A percentile compares a stretch with the other conserved stretches of the same genome.
Evolutionary conservation across 1,140 invertebrate species (phyloP).

Genomic region (Anagrus nilaparvatae): DNA sequence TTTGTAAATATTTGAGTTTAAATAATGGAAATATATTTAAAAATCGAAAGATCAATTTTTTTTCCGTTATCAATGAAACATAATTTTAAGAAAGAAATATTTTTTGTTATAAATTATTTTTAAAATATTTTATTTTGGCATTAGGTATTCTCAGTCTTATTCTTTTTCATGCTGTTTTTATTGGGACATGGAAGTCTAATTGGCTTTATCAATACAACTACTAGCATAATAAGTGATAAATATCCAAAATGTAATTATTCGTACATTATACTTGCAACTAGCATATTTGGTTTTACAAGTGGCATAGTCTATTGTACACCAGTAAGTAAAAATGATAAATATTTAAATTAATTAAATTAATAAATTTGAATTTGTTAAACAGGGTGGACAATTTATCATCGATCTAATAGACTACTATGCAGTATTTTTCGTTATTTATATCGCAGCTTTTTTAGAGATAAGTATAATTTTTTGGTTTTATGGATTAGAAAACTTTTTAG

Average conservation of each 20-base stretch:
- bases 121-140: too few species aligned
- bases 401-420: conserved; percentile 76
- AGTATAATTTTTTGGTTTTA: conserved; percentile 65
- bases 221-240: conserved; percentile 60
- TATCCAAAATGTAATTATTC: conserved; percentile 53
- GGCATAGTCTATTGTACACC: conserved; percentile 67
- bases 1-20: background rate
- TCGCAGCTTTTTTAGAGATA: conserved; percentile 62
- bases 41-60: background rate
- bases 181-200: conserved; percentile 66
- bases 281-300: conserved; percentile 50
- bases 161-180: conserved; percentile 79
- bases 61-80: conserved; percentile 5
- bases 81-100: too few species aligned
- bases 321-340: conserved; percentile 40
- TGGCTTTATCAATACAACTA: conserved; percentile 54
- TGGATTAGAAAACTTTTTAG: conserved; percentile 61
- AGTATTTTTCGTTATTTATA: conserved; percentile 65
- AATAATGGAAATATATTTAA: background rate
- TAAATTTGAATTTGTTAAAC: conserved; percentile 40
- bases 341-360: conserved; percentile 7
- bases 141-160: conserved; percentile 67
- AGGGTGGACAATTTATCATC: conserved; percentile 80
- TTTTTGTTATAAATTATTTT: too few species aligned
- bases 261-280: conserved; percentile 49